Evolutionary conservation across 2,888 invertebrate genomes (phyloP), one percentile per base, ranked within the genome.

Genomic region (Stenotaenia linearis): DNA sequence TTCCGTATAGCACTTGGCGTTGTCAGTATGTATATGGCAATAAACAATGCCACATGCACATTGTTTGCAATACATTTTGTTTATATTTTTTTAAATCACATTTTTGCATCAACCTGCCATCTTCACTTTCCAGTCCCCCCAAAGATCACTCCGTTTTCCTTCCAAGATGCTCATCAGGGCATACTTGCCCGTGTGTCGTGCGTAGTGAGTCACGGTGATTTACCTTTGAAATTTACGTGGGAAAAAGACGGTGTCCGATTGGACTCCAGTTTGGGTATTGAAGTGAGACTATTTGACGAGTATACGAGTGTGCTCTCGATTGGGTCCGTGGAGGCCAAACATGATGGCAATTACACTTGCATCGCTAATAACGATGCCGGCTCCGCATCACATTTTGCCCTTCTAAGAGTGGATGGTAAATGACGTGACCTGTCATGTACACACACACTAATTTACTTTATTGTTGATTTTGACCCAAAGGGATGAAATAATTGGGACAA

Each of bases 221-320:
- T 91, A 83, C 95, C 95, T 0, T 88, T 95, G 81, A 90, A 89
- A 81, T 91, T 95, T 81, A 89, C 89, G 78, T 95, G 95, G 94
- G 89, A 89, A 84, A 91, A 92, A 85, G 92, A 93, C 85, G 90
- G 90, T 79, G 87, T 86, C 88, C 90, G 89, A 89, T 85, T 89
- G 75, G 84, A 85, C 9, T 84, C 84, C 45, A 23, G 69, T 69
- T 69, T 69, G 69, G 83, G 83, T 74, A 82, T 84, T 79, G 82
- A 82, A 74, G 83, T 84, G 37, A 83, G 82, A 79, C 83, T 84
- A 80, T 83, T 80, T 74, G 80, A 79, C 37, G 79, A 79, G 76
- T 81, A 77, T 77, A 77, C 81, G 4, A 81, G 81, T 74, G 76
- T 81, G 30, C 75, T 81, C 21, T 80, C 80, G 74, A 81, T 81